Evolutionary conservation across 2,113 vertebrate species (phyloP).

Genomic region (Aldabrachelys gigantea): DNA sequence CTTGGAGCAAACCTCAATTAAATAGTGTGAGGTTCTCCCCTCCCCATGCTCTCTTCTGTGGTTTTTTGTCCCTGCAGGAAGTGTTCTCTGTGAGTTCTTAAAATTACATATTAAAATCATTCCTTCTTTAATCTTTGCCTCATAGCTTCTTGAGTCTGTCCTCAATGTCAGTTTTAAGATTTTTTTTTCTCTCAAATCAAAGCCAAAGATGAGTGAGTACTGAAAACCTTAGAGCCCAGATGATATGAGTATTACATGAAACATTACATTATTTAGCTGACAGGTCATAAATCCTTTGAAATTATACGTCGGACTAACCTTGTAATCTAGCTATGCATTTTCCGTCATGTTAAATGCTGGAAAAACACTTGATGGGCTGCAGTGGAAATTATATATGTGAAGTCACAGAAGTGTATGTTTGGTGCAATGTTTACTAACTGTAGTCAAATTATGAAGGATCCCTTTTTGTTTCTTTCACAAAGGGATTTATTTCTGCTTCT

Average conservation of each 20-base stretch:
- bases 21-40: background rate
- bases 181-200: background rate
- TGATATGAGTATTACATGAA: background rate
- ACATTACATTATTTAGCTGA: background rate
- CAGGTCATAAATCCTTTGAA: background rate
- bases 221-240: background rate
- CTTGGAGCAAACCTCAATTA: background rate
- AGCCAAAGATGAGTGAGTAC: background rate
- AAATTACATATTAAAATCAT: background rate
- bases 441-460: slow-evolving; percentile 33
- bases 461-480: background rate
- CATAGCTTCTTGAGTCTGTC: background rate
- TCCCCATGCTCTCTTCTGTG: background rate
- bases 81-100: background rate
- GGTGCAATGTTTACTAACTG: background rate
- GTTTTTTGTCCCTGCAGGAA: background rate
- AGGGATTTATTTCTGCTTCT: background rate
- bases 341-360: background rate
- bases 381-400: background rate
- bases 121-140: background rate
- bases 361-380: background rate
- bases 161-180: background rate
- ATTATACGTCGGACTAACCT: background rate
- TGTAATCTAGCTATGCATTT: background rate
- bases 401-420: slow-evolving; percentile 11